Evolutionary conservation across 2,888 invertebrate genomes (phyloP), one percentile per base, ranked within the genome.

Genomic region (Eilema griseolum): DNA sequence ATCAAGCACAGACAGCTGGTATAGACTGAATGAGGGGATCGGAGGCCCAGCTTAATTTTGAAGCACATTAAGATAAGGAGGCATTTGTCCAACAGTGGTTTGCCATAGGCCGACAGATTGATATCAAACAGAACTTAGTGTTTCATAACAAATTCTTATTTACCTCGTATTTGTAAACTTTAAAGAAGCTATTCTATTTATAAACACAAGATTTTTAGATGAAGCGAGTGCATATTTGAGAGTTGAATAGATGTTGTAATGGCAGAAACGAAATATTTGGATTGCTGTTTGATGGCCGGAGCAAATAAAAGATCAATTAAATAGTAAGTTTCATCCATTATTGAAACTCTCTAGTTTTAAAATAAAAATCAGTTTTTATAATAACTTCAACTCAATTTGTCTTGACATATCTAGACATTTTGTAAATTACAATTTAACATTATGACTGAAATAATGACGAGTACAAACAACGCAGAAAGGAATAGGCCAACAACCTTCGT

Each of bases 401-500:
- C 16, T 41, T 41, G 12, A 16, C 37, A 52, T n/a, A 10, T 8
- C n/a, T 52, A 52, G n/a, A 52, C 52, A 52, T 52, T 52, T 52
- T 52, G n/a, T 52, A 52, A 10, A 52, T n/a, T 52, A 52, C 7
- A n/a, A 52, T 20, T 41, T 14, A n/a, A 10, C 52, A 52, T 3
- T 52, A n/a, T 37, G 59, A 20, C 12, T 60, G 24, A n/a, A 20
- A 65, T 33, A 10, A 41, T 74, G 66, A 73, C 72, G 66, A 76
- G 60, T 66, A 57, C 62, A 73, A 73, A 73, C 71, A 70, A 73
- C 20, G 70, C 74, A 72, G 71, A 69, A 63, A 73, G 72, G 72
- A 80, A 78, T 75, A 77, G 71, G 71, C 72, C 71, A 80, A 75
- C 72, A 79, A 82, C 77, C 82, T 78, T 76, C 76, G 66, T 66